These are phyloP conservation scores for Physeter macrocephalus DNA, from an alignment of 2,113 vertebrate genomes.

Conservation along the genomic window DNA sequence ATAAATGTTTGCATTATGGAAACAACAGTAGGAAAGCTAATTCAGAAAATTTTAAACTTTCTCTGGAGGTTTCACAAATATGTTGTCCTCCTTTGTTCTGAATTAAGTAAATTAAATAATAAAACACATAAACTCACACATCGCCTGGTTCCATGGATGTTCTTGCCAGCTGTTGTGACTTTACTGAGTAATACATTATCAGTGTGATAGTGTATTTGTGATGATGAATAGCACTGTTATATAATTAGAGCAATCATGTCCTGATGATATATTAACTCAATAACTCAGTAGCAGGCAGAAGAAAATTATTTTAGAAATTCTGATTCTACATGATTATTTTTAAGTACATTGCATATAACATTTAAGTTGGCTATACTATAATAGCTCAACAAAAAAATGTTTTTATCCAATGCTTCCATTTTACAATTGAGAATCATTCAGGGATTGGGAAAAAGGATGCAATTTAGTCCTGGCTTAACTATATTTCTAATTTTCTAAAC, in stretches of 20 bases:
- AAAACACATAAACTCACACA: constrained; percentile 35
- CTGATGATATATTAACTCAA: constrained; percentile 70
- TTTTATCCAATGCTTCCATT: not conserved
- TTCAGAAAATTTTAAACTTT: constrained; percentile 38
- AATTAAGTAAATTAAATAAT: constrained; percentile 50
- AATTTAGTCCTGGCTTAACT: not conserved
- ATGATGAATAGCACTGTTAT: constrained; percentile 58
- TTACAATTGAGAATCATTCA: not conserved
- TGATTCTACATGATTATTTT: constrained; percentile 3
- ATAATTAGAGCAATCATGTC: constrained; percentile 48
- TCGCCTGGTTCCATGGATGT: not conserved
- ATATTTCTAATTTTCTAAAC: not conserved
- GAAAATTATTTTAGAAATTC: constrained; percentile 34
- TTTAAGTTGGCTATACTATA: not conserved
- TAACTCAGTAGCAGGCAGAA: constrained; percentile 68
- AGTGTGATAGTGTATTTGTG: constrained; percentile 35
- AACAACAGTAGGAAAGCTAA: constrained; percentile 8
- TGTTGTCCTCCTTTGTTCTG: not conserved
- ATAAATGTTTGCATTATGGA: not conserved
- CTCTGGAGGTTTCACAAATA: constrained; percentile 31
- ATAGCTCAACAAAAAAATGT: not conserved
- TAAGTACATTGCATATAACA: not conserved
- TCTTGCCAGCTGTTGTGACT: constrained; percentile 49
- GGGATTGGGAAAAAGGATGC: not conserved
- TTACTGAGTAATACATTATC: constrained; percentile 79